A percentile compares a stretch with the other conserved stretches of the same genome.
Conservation (phyloP, 2,113 vertebrate genomes). For the Chaetorhynchus papuensis region DNA sequence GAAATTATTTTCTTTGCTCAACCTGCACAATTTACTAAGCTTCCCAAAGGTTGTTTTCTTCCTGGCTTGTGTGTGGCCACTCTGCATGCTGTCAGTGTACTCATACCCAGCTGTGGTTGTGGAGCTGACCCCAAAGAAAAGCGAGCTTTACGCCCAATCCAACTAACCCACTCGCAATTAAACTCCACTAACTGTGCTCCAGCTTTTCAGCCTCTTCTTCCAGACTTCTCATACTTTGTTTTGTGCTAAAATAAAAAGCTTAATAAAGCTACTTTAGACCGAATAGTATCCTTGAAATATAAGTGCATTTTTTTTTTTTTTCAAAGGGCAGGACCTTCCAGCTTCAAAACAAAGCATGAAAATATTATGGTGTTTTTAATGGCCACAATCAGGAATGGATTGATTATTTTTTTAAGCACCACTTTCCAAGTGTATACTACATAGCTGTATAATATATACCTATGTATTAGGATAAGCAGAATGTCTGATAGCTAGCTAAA, state of each 20-base stretch:
- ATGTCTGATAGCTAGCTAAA: neutral
- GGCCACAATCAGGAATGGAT: neutral
- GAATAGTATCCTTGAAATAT: neutral
- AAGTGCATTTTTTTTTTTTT: neutral
- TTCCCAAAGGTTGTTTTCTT: neutral
- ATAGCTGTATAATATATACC: neutral
- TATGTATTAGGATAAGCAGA: neutral
- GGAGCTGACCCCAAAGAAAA: neutral
- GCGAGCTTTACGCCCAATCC: neutral
- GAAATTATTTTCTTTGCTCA: neutral
- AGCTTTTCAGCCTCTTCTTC: neutral
- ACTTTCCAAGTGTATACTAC: neutral
- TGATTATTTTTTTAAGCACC: neutral
- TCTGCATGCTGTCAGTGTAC: constrained; percentile 6
- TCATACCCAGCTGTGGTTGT: constrained; percentile 2
- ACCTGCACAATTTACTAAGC: neutral
- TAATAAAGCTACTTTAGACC: neutral
- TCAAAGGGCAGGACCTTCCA: neutral
- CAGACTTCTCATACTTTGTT: neutral
- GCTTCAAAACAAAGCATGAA: neutral
- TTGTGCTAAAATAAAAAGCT: neutral
- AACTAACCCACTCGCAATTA: constrained; percentile 37
- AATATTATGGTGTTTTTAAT: neutral
- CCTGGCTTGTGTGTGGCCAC: neutral
- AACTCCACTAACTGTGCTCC: constrained; percentile 11